A percentile compares a stretch with the other conserved stretches of the same genome.
These are phyloP conservation scores for Porites lutea DNA, from an alignment of 64 coral and sea anemone species.

Conservation along the genomic window DNA sequence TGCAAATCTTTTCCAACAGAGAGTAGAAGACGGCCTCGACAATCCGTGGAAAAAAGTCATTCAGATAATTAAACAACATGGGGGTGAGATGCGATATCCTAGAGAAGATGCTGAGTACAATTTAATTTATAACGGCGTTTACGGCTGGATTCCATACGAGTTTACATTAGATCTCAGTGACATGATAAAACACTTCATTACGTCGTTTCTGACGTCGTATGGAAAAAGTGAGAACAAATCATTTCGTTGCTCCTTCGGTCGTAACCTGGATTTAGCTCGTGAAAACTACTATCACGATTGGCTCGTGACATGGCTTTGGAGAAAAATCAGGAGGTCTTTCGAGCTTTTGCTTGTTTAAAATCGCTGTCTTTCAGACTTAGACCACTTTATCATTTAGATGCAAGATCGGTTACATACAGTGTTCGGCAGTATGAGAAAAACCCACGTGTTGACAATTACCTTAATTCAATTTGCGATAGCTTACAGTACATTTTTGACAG, in stretches of 20 bases:
- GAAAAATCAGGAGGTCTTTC: not conserved
- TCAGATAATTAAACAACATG: not conserved
- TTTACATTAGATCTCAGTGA: not conserved
- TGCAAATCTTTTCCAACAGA: not conserved
- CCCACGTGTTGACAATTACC: not conserved
- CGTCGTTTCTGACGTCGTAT: not conserved
- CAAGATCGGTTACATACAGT: no score
- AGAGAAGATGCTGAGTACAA: not conserved
- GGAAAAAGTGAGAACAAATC: not conserved
- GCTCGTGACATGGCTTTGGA: no score
- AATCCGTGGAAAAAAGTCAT: slow-evolving; percentile 13
- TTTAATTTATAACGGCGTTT: not conserved
- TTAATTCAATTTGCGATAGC: not conserved
- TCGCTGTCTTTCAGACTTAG: not conserved
- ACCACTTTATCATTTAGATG: not conserved
- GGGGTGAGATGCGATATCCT: slow-evolving; percentile 8
- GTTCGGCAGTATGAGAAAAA: not conserved
- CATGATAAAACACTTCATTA: not conserved
- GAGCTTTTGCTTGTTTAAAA: not conserved
- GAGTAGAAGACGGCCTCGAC: not conserved
- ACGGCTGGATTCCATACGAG: not conserved
- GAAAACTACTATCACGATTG: no score
- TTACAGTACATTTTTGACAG: not conserved
- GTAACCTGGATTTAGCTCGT: no score
- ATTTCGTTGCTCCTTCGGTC: not conserved